Base-by-base conservation (phyloP, 1,140 invertebrate genomes). In the Venustaconcha ellipsiformis region DNA sequence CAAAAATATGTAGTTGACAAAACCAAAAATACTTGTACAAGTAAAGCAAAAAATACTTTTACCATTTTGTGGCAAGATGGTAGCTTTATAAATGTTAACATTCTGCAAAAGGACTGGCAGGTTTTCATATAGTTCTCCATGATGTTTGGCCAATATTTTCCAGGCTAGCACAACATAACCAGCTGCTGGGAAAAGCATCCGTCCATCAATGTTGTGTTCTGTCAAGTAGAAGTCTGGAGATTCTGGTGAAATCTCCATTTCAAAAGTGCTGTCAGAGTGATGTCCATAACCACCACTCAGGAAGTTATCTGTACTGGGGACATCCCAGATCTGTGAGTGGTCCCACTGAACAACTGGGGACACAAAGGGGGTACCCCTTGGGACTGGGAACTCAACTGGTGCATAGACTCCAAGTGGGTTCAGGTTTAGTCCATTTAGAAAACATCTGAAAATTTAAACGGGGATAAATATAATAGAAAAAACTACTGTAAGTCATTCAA, bases 151-250 rank as follows among this genome's bases (percentile, higher is more conserved):
- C 74, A 97, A 93, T 0, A 96, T 95, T 88, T 94, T 95, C 97
- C 98, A 99, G 0, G 95, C 96, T 1, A 99, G 88, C 1, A 95
- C 93, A 89, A 99, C 91, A 86, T 99, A 98, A 14, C 97, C 97
- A 63, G 97, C 98, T 64, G 97, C 97, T 17, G 98, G 98, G 91
- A 96, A 99, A 2, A 99, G 90, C 37, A 97, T 92, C 85, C 97
- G 92, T 12, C 97, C 97, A 90, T 99, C 97, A 84, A 99, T 97
- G 17, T 92, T 92, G 87, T 99, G 97, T 23, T 96, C 97, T 26
- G 92, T 86, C 37, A 91, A 89, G 67, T 94, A 97, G 59, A 93
- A 90, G 87, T 98, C 94, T 64, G 83, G 79, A 13, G 82, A 80
- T 15, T 93, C 92, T 75, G 93, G 92, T 76, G 94, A 93, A 1